Percentiles rank a stretch among this genome's conserved stretches.
Conservation (phyloP, 2,888 invertebrate genomes). For the Sisyra terminalis region DNA sequence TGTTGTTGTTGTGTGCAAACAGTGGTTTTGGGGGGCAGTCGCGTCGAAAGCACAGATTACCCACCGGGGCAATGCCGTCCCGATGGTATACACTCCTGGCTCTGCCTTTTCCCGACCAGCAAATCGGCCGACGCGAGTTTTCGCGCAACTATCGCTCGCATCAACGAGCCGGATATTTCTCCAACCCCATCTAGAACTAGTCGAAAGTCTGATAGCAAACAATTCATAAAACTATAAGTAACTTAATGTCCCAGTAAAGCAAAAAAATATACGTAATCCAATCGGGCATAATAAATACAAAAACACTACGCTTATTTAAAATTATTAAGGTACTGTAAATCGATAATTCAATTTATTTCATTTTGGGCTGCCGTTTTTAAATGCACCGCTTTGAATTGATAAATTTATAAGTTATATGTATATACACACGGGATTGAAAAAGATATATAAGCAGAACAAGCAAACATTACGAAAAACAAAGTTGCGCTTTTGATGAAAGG, state of each 20-base stretch:
- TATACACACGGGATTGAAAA: no score
- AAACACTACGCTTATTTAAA: slow-evolving; percentile 1
- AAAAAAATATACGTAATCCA: background rate
- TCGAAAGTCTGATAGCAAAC: background rate
- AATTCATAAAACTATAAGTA: no score
- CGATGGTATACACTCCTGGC: slow-evolving; percentile 83
- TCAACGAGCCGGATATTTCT: slow-evolving; percentile 75
- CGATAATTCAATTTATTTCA: background rate
- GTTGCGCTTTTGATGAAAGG: no score
- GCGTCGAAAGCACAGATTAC: slow-evolving; percentile 25
- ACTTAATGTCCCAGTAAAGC: background rate
- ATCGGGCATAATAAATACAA: background rate
- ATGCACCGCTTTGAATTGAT: background rate
- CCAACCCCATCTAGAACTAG: slow-evolving; percentile 49
- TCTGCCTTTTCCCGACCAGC: slow-evolving; percentile 85
- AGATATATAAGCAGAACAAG: no score
- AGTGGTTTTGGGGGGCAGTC: slow-evolving; percentile 29
- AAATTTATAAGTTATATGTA: background rate
- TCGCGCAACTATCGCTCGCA: slow-evolving; percentile 52
- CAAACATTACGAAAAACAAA: no score
- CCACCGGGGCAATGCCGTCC: slow-evolving; percentile 49
- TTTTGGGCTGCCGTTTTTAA: background rate
- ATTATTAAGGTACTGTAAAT: slow-evolving; percentile 4
- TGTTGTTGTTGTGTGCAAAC: slow-evolving; percentile 20
- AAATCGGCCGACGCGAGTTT: slow-evolving; percentile 73